phyloP scores from a whole-genome alignment of 2,888 invertebrate species.

The Cheilosia urbana region DNA sequence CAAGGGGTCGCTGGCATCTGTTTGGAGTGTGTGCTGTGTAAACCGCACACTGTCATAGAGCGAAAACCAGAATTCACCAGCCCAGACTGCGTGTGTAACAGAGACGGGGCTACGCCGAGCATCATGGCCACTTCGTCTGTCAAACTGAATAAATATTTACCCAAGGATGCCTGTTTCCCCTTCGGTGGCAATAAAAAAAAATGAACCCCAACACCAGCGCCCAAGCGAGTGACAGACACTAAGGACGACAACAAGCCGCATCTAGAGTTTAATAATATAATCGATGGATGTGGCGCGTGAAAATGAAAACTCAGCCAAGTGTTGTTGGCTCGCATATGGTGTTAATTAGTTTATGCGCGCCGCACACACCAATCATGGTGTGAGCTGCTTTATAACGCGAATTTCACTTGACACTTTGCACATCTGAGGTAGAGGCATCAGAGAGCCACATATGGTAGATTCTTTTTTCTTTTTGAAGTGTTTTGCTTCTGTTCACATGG shows the following conservation, averaged over 20 bases:
- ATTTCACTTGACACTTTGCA: constrained; percentile 58
- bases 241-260: constrained; percentile 28
- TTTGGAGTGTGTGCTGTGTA: constrained; percentile 12
- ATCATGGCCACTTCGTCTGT: constrained; percentile 67
- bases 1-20: constrained; percentile 29
- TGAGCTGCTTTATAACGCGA: constrained; percentile 52
- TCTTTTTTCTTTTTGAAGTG: background rate
- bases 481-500: background rate
- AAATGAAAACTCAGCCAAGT: constrained; percentile 35
- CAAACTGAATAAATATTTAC: constrained; percentile 71
- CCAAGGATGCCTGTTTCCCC: constrained; percentile 60
- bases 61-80: constrained; percentile 13
- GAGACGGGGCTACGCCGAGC: constrained; percentile 27
- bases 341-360: constrained; percentile 63
- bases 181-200: constrained; percentile 28
- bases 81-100: background rate
- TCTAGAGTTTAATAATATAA: constrained; percentile 18
- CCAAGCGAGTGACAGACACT: constrained; percentile 40
- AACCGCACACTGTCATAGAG: constrained; percentile 11
- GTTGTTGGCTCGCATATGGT: constrained; percentile 54
- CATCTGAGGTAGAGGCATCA: constrained; percentile 18
- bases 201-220: background rate
- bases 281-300: constrained; percentile 44
- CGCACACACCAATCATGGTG: constrained; percentile 30
- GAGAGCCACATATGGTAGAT: background rate